A percentile compares a stretch with the other conserved stretches of the same genome.
Evolutionary conservation across 2,113 vertebrate species (phyloP).

Genomic region (Perognathus longimembris): DNA sequence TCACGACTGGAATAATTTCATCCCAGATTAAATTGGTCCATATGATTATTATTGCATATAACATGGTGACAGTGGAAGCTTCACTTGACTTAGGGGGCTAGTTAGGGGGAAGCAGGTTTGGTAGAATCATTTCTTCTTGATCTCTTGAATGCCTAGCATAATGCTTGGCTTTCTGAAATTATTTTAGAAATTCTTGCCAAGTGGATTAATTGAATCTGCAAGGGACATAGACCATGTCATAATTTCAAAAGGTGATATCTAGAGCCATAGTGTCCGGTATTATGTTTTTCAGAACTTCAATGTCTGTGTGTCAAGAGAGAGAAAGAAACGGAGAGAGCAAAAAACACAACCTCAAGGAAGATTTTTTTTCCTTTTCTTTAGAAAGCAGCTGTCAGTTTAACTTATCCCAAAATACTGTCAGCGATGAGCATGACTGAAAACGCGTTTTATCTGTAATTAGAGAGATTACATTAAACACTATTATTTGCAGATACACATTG

Average conservation of each 20-base stretch:
- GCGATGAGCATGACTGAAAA: constrained; percentile 83
- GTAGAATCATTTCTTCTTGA: background rate
- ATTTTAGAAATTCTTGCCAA: constrained; percentile 41
- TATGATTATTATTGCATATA: background rate
- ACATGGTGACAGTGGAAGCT: background rate
- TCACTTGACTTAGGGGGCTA: background rate
- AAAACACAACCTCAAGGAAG: constrained; percentile 71
- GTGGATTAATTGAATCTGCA: constrained; percentile 52
- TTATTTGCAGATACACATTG: constrained; percentile 85
- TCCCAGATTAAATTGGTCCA: background rate
- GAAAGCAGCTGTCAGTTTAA: constrained; percentile 84
- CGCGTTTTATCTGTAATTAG: constrained; percentile 84
- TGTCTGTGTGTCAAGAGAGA: background rate
- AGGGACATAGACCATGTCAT: constrained; percentile 16
- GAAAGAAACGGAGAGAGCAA: background rate
- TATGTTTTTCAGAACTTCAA: constrained; percentile 66
- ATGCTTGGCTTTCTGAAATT: background rate
- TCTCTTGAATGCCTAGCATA: background rate
- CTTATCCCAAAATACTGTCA: constrained; percentile 81
- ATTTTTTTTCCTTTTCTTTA: constrained; percentile 74
- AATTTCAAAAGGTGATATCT: constrained; percentile 48
- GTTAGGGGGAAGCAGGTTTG: background rate
- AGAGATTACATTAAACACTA: constrained; percentile 85
- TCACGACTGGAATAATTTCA: background rate
- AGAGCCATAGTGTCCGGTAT: constrained; percentile 52